Percentiles rank a stretch among this genome's conserved stretches.
These are phyloP conservation scores for Lycophotia porphyrea DNA, from an alignment of 2,888 invertebrate genomes.

Conservation along the genomic window DNA sequence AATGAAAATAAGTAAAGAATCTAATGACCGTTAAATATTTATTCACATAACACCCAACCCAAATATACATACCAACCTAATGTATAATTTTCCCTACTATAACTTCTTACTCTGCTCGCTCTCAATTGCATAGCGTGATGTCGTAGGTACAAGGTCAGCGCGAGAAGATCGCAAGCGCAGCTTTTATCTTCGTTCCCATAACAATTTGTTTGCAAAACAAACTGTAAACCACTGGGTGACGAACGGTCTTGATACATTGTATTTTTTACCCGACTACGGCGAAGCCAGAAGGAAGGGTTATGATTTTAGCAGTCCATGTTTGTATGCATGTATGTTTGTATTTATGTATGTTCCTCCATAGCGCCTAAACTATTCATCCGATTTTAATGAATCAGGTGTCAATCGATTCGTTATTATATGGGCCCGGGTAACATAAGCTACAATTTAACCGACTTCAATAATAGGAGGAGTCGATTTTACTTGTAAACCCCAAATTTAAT, in stretches of 20 bases:
- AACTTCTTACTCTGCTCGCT: slow-evolving; percentile 17
- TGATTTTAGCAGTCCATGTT: no score
- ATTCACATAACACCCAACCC: background rate
- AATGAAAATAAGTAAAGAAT: background rate
- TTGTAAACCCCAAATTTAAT: no score
- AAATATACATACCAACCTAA: background rate
- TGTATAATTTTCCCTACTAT: background rate
- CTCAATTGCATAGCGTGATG: slow-evolving; percentile 31
- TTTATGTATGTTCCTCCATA: no score
- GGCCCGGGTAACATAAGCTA: no score
- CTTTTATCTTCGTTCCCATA: slow-evolving; percentile 66
- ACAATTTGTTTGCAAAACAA: slow-evolving; percentile 70
- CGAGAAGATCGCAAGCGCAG: slow-evolving; percentile 50
- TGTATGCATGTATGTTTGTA: no score
- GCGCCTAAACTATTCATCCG: no score
- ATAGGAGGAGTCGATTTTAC: no score
- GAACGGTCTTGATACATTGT: slow-evolving; percentile 64
- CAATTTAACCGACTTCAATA: no score
- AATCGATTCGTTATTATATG: no score
- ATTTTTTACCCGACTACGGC: background rate
- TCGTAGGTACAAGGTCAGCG: slow-evolving; percentile 57
- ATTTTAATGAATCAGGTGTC: no score
- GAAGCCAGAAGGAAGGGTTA: no score
- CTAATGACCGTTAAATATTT: background rate
- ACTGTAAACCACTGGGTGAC: slow-evolving; percentile 35